These are phyloP conservation scores for Ictalurus furcatus DNA, from an alignment of 2,113 vertebrate species.

Conservation along the genomic window DNA sequence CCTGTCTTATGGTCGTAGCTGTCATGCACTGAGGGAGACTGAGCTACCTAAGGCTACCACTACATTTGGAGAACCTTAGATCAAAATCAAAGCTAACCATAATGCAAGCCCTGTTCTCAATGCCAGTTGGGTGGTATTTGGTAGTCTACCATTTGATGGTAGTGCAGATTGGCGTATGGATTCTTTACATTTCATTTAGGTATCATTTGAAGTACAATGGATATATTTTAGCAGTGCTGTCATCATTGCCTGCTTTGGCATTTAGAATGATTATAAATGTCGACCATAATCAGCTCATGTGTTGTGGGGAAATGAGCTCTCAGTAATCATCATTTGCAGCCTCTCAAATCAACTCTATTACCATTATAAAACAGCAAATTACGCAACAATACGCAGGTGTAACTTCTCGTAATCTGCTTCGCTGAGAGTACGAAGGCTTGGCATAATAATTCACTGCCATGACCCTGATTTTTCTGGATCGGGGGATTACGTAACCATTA, in stretches of 20 bases:
- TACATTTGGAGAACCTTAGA: background rate
- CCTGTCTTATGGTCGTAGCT: background rate
- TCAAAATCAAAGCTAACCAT: background rate
- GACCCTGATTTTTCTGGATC: slow-evolving; percentile 35
- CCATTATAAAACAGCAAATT: slow-evolving; percentile 1
- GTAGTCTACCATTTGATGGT: background rate
- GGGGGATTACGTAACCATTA: slow-evolving; percentile 47
- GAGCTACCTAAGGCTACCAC: background rate
- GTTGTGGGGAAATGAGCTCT: background rate
- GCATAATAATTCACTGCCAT: slow-evolving; percentile 11
- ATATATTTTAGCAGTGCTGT: background rate
- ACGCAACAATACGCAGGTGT: background rate
- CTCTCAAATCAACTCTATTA: slow-evolving; percentile 12
- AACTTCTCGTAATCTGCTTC: background rate
- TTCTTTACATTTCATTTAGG: background rate
- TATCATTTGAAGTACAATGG: background rate
- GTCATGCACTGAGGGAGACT: background rate
- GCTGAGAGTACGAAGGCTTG: background rate
- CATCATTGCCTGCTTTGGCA: background rate
- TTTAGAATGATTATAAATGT: background rate
- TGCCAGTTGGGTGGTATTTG: background rate
- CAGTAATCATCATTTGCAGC: slow-evolving; percentile 17
- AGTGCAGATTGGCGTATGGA: background rate
- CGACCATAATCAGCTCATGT: background rate
- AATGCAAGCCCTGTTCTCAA: background rate